Evolutionary conservation across 2,113 vertebrate species (phyloP).

Genomic region (Entelurus aequoreus): DNA sequence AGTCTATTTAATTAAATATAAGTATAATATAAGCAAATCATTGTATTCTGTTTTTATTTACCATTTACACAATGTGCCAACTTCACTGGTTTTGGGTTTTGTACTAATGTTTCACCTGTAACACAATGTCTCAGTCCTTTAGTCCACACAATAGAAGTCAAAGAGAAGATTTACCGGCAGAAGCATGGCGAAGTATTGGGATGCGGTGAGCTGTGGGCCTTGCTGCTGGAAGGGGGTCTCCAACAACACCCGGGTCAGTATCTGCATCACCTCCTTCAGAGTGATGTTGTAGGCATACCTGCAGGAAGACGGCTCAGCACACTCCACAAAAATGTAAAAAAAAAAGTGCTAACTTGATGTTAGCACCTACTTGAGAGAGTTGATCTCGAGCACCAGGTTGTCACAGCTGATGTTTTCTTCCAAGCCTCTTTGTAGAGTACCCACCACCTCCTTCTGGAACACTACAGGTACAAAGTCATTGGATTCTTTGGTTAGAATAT

Average conservation of each 20-base stretch:
- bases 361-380: constrained; percentile 89
- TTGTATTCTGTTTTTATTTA: no score
- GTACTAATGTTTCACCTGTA: no score
- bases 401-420: constrained; percentile 95
- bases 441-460: constrained; percentile 92
- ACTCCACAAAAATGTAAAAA: background rate
- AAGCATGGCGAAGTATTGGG: constrained; percentile 78
- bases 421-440: constrained; percentile 88
- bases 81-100: no score
- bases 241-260: constrained; percentile 84
- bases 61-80: no score
- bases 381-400: constrained; percentile 96
- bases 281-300: constrained; percentile 96
- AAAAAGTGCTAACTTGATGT: background rate
- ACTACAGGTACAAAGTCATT: constrained; percentile 66
- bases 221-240: constrained; percentile 88
- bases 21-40: no score
- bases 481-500: background rate
- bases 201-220: constrained; percentile 70
- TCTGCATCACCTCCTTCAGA: constrained; percentile 93
- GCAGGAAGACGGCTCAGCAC: background rate
- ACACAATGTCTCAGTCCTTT: no score
- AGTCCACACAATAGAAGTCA: no score
- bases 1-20: no score
- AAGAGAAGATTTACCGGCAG: constrained; percentile 71